Evolutionary conservation across 2,888 invertebrate genomes (phyloP).

Genomic region (Conus canariensis): DNA sequence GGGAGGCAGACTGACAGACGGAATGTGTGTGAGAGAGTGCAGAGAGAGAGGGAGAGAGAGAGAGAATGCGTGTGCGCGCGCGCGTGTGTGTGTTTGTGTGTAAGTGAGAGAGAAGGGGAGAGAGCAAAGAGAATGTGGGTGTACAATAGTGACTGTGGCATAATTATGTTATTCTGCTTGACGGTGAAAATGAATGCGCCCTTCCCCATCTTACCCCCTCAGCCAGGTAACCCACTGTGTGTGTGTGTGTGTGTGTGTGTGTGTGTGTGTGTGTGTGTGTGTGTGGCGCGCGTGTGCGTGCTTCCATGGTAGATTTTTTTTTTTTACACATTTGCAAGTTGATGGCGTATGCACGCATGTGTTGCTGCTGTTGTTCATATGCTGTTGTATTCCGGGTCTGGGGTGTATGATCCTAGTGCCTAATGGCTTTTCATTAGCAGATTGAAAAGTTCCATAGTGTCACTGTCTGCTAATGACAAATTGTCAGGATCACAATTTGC

Average conservation of each 20-base stretch:
- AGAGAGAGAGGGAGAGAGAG: neutral
- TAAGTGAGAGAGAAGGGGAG: neutral
- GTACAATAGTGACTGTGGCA: neutral
- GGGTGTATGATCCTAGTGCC: neutral
- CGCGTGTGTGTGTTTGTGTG: conserved; percentile 22
- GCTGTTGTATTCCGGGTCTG: no score
- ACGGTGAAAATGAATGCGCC: neutral
- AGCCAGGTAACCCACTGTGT: neutral
- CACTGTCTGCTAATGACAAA: no score
- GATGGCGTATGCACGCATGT: no score
- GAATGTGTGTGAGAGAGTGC: no score
- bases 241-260: conserved; percentile 13
- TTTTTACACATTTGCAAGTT: no score
- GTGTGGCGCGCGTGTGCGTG: neutral
- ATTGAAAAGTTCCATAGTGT: no score
- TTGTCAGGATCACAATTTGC: neutral
- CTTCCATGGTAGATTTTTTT: no score
- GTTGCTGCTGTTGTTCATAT: no score
- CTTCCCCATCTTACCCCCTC: neutral
- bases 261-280: conserved; percentile 6
- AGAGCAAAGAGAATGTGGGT: neutral
- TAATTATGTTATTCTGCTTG: neutral
- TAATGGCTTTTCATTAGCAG: neutral
- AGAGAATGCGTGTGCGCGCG: neutral
- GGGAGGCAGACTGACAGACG: no score